Conservation (phyloP, 2,797 vertebrate genomes). For the Bradypodion pumilum region DNA sequence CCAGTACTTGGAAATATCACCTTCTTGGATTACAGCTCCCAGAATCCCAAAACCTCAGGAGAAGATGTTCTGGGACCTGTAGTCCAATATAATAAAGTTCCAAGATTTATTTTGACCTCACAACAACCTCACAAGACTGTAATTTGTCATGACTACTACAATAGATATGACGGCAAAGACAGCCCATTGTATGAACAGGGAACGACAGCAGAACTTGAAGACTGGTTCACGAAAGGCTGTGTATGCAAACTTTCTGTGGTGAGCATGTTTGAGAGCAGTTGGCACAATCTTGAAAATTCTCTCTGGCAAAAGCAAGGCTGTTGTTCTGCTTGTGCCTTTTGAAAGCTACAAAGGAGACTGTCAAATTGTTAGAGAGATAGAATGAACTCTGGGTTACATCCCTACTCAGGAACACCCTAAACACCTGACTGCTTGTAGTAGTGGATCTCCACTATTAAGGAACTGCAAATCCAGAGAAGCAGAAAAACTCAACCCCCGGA, state of each 20-base stretch:
- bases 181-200: background rate
- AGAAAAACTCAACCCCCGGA: conserved; percentile 41
- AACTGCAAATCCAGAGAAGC: background rate
- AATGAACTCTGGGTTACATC: background rate
- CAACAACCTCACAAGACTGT: background rate
- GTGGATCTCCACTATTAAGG: background rate
- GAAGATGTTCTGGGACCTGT: no score
- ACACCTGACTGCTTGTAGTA: background rate
- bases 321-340: background rate
- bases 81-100: no score
- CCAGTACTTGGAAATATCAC: no score
- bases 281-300: background rate
- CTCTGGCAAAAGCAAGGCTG: background rate
- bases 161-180: no score
- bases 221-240: background rate
- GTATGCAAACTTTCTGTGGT: background rate
- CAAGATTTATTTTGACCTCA: background rate
- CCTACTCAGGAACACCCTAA: background rate
- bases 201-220: no score
- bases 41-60: no score
- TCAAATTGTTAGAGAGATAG: conserved; percentile 1
- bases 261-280: background rate
- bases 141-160: background rate
- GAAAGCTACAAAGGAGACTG: background rate
- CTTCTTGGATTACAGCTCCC: no score